Conservation (phyloP, 2,113 vertebrate species). For the Apeltes quadracus region DNA sequence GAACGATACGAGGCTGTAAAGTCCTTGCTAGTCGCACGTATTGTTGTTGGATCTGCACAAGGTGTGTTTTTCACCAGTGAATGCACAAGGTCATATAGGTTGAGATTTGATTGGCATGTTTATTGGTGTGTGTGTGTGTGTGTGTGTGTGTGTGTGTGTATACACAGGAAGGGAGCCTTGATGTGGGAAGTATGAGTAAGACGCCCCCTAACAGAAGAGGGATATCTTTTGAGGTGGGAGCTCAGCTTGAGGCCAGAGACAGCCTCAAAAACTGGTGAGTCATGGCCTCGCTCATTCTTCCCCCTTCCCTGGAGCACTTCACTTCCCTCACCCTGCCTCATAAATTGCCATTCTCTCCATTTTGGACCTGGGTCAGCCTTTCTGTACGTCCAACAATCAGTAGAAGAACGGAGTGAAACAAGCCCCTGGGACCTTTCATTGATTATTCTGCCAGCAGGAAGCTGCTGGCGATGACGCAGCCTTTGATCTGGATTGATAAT, state of each 20-base stretch:
- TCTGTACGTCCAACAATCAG: not conserved
- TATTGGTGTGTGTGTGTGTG: constrained; percentile 35
- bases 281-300: constrained; percentile 66
- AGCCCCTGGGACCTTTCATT: not conserved
- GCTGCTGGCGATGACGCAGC: not conserved
- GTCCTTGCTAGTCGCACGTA: constrained; percentile 8
- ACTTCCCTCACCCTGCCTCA: constrained; percentile 29
- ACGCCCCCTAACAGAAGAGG: constrained; percentile 98
- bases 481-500: constrained; percentile 9
- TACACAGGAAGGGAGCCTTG: constrained; percentile 72
- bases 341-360: constrained; percentile 10
- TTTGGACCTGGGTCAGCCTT: constrained; percentile 4
- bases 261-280: constrained; percentile 98
- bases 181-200: constrained; percentile 93
- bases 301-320: constrained; percentile 37
- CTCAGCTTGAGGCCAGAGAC: constrained; percentile 97
- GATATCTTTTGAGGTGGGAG: constrained; percentile 98
- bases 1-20: not conserved
- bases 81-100: constrained; percentile 33
- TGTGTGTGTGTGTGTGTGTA: constrained; percentile 46
- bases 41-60: constrained; percentile 25
- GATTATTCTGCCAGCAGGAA: not conserved
- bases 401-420: not conserved
- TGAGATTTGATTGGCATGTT: constrained; percentile 25
- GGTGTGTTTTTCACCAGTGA: constrained; percentile 16